These are phyloP conservation scores for Erpornis zantholeuca DNA, from an alignment of 2,113 vertebrate species.

Conservation along the genomic window DNA sequence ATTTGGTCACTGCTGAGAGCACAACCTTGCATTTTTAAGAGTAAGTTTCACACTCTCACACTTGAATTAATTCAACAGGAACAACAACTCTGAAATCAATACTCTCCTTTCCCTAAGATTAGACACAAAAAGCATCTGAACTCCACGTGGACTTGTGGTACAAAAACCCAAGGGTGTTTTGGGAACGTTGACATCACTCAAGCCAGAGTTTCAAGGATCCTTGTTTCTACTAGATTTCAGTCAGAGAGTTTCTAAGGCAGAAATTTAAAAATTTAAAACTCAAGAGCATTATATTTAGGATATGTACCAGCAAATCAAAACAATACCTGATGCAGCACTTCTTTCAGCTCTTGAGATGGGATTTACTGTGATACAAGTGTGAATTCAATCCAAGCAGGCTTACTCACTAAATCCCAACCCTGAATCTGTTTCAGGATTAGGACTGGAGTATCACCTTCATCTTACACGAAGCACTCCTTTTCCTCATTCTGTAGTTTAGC, in stretches of 20 bases:
- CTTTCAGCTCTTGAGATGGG: neutral
- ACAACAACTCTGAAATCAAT: neutral
- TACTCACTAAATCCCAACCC: neutral
- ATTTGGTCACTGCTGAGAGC: neutral
- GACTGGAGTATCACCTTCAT: neutral
- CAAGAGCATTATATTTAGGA: neutral
- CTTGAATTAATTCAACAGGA: neutral
- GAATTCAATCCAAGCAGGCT: neutral
- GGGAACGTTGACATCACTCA: neutral
- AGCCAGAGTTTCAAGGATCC: neutral
- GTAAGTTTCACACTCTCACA: neutral
- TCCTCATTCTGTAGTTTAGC: neutral
- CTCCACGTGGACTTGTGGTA: neutral
- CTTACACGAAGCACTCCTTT: neutral
- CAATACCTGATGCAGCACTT: neutral
- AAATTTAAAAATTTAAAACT: neutral
- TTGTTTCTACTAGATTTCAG: neutral
- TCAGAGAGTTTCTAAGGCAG: neutral
- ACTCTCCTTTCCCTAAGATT: neutral
- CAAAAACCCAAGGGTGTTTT: neutral
- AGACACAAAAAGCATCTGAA: neutral
- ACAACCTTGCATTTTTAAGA: neutral
- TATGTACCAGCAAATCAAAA: neutral
- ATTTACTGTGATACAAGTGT: neutral
- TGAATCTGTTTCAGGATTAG: neutral